A percentile compares a stretch with the other conserved stretches of the same genome.
phyloP scores from a whole-genome alignment of 1,140 invertebrate genomes.

The Hyphantria cunea region DNA sequence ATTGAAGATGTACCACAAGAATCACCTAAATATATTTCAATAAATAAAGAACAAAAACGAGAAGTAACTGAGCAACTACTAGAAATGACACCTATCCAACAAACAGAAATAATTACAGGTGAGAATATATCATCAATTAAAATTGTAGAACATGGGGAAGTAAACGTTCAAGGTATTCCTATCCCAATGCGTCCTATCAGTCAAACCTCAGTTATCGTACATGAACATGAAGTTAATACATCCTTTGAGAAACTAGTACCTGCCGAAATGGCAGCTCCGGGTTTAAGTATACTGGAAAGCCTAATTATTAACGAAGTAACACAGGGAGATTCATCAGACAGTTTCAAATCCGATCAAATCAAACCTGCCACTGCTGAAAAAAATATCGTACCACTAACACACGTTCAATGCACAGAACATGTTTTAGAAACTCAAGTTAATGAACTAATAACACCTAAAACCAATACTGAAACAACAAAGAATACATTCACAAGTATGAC shows the following conservation, averaged over 20 bases:
- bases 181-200: constrained; percentile 49
- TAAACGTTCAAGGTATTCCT: constrained; percentile 36
- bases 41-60: constrained; percentile 32
- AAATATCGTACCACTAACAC: constrained; percentile 50
- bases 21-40: constrained; percentile 33
- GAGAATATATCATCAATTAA: constrained; percentile 48
- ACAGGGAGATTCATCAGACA: constrained; percentile 40
- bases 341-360: constrained; percentile 32
- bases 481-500: constrained; percentile 43
- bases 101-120: constrained; percentile 50
- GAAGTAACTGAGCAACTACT: constrained; percentile 46
- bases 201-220: constrained; percentile 49
- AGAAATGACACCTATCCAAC: constrained; percentile 51
- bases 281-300: constrained; percentile 48
- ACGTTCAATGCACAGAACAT: constrained; percentile 66
- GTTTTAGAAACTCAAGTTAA: constrained; percentile 47
- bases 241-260: constrained; percentile 36
- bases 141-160: constrained; percentile 33
- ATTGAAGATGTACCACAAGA: constrained; percentile 55
- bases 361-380: constrained; percentile 48
- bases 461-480: constrained; percentile 43
- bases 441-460: constrained; percentile 42
- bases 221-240: constrained; percentile 53
- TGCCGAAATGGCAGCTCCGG: constrained; percentile 44
- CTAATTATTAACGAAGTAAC: constrained; percentile 48